These are phyloP conservation scores for Paralinhomoeus sp. DNA, from an alignment of 2,888 invertebrate species.

Conservation along the genomic window DNA sequence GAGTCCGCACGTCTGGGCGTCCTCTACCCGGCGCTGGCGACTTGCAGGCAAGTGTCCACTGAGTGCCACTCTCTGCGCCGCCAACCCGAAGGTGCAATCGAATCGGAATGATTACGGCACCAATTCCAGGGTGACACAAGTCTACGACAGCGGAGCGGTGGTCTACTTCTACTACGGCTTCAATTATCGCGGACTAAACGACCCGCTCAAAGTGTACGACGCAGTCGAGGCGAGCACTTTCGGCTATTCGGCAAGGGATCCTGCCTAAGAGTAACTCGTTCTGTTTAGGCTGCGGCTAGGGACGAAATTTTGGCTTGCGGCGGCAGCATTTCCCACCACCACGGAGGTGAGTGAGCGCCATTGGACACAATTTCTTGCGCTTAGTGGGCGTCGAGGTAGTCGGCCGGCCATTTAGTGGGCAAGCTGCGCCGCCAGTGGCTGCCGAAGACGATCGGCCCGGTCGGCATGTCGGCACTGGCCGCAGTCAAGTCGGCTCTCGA, in stretches of 20 bases:
- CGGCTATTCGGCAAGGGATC: too few relatives aligned
- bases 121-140: constrained; percentile 53
- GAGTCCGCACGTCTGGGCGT: constrained; percentile 32
- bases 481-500: constrained; percentile 68
- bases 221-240: constrained; percentile 44
- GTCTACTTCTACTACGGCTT: constrained; percentile 82
- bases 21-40: constrained; percentile 30
- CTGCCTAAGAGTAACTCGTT: too few relatives aligned
- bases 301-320: constrained; percentile 73
- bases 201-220: constrained; percentile 59
- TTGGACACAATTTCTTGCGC: too few relatives aligned
- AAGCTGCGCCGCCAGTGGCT: constrained; percentile 72
- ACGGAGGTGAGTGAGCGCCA: constrained; percentile 37
- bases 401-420: constrained; percentile 47
- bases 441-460: constrained; percentile 51
- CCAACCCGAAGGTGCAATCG: too few relatives aligned
- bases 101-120: too few relatives aligned
- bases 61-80: too few relatives aligned
- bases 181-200: constrained; percentile 37
- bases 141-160: constrained; percentile 87
- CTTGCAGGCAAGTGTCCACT: constrained; percentile 28
- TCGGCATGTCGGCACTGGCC: constrained; percentile 50
- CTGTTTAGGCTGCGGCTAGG: constrained; percentile 44
- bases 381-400: too few relatives aligned
- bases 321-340: constrained; percentile 83